A percentile compares a stretch with the other conserved stretches of the same genome.
These are phyloP conservation scores for Camponotus pennsylvanicus DNA, from an alignment of 1,140 invertebrate genomes.

Conservation along the genomic window DNA sequence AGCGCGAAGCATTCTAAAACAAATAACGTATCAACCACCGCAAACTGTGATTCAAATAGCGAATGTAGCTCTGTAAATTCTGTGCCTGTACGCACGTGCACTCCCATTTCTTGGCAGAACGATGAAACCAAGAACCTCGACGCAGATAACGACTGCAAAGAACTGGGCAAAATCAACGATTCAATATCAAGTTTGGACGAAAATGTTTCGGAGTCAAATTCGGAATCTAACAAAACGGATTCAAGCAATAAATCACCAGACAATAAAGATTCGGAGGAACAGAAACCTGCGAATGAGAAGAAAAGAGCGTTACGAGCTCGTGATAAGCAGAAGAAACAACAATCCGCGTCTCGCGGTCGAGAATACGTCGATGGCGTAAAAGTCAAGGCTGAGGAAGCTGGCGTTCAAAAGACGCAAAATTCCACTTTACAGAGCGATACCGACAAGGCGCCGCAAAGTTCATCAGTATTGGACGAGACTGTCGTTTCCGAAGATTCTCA, in stretches of 20 bases:
- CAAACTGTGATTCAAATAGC: slow-evolving; percentile 52
- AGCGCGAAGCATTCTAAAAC: slow-evolving; percentile 4
- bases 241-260: slow-evolving; percentile 19
- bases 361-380: slow-evolving; percentile 49
- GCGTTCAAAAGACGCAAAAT: neutral
- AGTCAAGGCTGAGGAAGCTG: slow-evolving; percentile 41
- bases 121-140: slow-evolving; percentile 22
- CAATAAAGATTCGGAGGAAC: slow-evolving; percentile 56
- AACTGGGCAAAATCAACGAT: neutral
- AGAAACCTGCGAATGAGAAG: slow-evolving; percentile 72
- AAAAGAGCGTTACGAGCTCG: slow-evolving; percentile 79
- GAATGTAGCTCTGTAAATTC: slow-evolving; percentile 26
- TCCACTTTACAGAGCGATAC: neutral
- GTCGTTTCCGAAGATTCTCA: neutral
- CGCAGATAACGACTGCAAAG: neutral
- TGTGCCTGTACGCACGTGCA: slow-evolving; percentile 2
- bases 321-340: slow-evolving; percentile 77
- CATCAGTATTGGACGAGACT: slow-evolving; percentile 22
- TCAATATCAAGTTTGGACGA: slow-evolving; percentile 14
- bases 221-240: neutral
- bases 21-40: neutral
- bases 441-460: slow-evolving; percentile 17
- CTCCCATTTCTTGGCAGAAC: neutral
- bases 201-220: neutral
- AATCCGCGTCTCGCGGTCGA: neutral